Evolutionary conservation across 2,113 vertebrate genomes (phyloP).

Genomic region (Neomonachus schauinslandi): DNA sequence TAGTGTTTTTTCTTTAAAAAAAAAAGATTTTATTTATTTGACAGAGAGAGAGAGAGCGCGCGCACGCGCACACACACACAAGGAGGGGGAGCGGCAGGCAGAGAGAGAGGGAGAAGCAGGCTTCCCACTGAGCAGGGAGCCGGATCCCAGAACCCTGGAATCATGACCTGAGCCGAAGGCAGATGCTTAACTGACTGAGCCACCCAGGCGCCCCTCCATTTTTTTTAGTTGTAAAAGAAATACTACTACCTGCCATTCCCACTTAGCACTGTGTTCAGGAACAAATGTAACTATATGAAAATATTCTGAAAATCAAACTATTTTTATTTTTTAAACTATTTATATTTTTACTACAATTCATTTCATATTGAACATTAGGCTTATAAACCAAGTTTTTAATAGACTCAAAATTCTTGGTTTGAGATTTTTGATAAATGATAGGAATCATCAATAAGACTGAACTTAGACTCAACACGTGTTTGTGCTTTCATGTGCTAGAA

Average conservation of each 20-base stretch:
- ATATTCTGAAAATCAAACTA: neutral
- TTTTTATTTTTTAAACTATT: too few relatives aligned
- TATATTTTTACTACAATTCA: neutral
- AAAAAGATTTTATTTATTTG: too few relatives aligned
- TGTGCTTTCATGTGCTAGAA: neutral
- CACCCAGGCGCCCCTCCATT: neutral
- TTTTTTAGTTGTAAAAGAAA: neutral
- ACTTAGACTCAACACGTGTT: neutral
- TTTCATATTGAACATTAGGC: neutral
- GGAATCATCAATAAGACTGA: neutral
- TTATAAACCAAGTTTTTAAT: slow-evolving; percentile 19
- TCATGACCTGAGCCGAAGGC: too few relatives aligned
- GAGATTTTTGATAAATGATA: neutral
- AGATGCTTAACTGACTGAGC: too few relatives aligned
- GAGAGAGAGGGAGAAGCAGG: too few relatives aligned
- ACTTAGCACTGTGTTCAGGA: neutral
- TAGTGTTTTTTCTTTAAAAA: too few relatives aligned
- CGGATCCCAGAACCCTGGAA: too few relatives aligned
- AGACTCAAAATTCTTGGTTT: neutral
- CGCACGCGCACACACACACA: accelerated
- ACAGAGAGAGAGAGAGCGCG: too few relatives aligned
- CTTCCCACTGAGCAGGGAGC: too few relatives aligned
- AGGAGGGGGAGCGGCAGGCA: too few relatives aligned
- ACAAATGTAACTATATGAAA: neutral
- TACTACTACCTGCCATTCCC: neutral